Conservation (phyloP, 2,113 vertebrate genomes). For the Nansenia antarctica region DNA sequence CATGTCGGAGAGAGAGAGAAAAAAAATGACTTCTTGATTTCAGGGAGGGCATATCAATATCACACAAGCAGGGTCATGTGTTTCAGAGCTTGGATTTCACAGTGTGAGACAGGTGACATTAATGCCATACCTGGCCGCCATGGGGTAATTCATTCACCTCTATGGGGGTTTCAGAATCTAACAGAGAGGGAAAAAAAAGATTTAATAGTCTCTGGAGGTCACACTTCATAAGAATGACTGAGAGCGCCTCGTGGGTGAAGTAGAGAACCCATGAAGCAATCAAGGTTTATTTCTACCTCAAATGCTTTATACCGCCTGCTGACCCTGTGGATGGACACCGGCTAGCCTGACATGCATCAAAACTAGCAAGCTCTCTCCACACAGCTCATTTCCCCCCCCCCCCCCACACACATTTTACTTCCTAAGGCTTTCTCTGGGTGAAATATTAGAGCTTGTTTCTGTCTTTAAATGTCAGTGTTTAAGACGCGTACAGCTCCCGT, state of each 20-base stretch:
- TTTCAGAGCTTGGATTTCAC: constrained; percentile 38
- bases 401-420: neutral
- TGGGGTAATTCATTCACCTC: constrained; percentile 61
- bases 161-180: constrained; percentile 54
- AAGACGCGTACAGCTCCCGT: constrained; percentile 47
- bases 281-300: constrained; percentile 68
- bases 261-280: constrained; percentile 57
- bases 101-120: constrained; percentile 15
- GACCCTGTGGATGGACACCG: constrained; percentile 50
- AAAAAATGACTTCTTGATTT: constrained; percentile 60
- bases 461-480: constrained; percentile 46
- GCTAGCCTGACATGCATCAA: constrained; percentile 59
- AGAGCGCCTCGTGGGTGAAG: constrained; percentile 55
- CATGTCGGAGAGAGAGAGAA: constrained; percentile 43
- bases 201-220: constrained; percentile 69
- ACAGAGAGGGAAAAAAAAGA: constrained; percentile 44
- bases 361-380: constrained; percentile 21
- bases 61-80: constrained; percentile 49
- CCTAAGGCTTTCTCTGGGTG: constrained; percentile 31
- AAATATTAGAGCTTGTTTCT: constrained; percentile 39
- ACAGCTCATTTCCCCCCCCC: too few relatives aligned
- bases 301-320: constrained; percentile 50
- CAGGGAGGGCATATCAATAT: constrained; percentile 55
- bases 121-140: constrained; percentile 45
- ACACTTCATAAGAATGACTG: constrained; percentile 65